Base-by-base conservation (phyloP, 2,113 vertebrate genomes). In the Vireo altiloquus region DNA sequence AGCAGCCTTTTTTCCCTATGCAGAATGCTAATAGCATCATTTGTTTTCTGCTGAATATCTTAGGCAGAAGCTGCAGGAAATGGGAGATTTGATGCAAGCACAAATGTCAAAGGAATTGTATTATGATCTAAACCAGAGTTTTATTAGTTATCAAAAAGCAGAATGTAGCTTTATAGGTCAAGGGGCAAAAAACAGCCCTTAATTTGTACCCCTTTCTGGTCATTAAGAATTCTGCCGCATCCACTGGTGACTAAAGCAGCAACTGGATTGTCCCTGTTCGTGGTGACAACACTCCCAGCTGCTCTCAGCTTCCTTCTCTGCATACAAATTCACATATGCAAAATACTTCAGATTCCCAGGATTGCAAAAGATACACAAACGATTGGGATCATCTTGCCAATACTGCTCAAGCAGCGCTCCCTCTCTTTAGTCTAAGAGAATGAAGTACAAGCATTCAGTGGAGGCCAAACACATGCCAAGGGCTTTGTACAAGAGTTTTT, bases 241-340 rank as follows among this genome's bases (percentile, higher is more conserved):
- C 24, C 44, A 87, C 52, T 56, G 27, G 47, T 74, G 57, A 95
- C 50, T 96, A 92, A 94, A 94, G 66, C 50, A 92, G 68, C n/a
- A 81, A 76, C 70, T 89, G 89, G 81, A 91, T 87, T 84, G 64
- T 61, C 25, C 59, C 93, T 74, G 50, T 20, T 84, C 71, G 42
- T 72, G 77, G 70, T 76, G 79, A 97, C 71, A 95, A 59, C 39
- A 66, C 31, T 94, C 60, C 82, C 89, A 96, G 88, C 86, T 95
- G 90, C 82, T 94, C 71, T 57, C 28, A 54, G 53, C 76, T 53
- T 93, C 40, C 66, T 65, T 65, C 57, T 78, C 86, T 95, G 93
- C 92, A 97, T 97, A 93, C 92, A 95, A 96, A 96, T 90, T 81
- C 47, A 61, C 18, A 57, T 56, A 84, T 46, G 79, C 72, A 89